Base-by-base conservation (phyloP, 2,113 vertebrate genomes). In the Notothenia coriiceps region DNA sequence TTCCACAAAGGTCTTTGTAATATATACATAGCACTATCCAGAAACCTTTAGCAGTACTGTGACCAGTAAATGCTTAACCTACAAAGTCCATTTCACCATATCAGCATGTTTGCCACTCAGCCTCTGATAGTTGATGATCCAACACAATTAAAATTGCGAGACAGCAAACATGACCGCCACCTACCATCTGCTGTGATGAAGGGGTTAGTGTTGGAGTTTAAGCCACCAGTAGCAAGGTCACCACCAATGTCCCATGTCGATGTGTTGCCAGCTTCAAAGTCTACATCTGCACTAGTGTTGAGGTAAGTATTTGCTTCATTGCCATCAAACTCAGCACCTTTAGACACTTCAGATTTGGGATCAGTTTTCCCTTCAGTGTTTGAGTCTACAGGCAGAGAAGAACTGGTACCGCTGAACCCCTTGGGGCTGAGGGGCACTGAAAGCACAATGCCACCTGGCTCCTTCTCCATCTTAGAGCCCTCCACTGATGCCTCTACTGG, bases 401-500 rank as follows among this genome's bases (percentile, higher is more conserved):
- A 20, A 20, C n/a, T 65, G 33, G 9, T 5, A 40, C 70, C 14
- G 17, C 74, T 76, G 40, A 88, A 46, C 8, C 56, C 86, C 8
- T 80, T 84, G 17, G 74, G 84, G 65, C 89, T 93, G 25, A 80
- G 73, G 5, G 93, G 93, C 56, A 94, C 93, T 5, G 94, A 85
- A 50, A 94, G 68, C 22, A 94, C 63, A 6, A 94, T 81, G 20
- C 89, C 86, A 25, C 80, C 86, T 18, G 77, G 77, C 35, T 93
- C 93, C 56, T 86, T 89, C 50, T 92, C 92, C 4, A 74, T 52
- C 89, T 74, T 85, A 68, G 87, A 64, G 73, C 82, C 89, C 77
- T 94, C 96, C 0, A 59, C 81, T 71, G 95, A 93, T 59, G 94
- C 91, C 59, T 96, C 96, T 80, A 95, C 92, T 14, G 93, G 94